phyloP scores from a whole-genome alignment of 2,797 vertebrate genomes.

The Gadopsis marmoratus region DNA sequence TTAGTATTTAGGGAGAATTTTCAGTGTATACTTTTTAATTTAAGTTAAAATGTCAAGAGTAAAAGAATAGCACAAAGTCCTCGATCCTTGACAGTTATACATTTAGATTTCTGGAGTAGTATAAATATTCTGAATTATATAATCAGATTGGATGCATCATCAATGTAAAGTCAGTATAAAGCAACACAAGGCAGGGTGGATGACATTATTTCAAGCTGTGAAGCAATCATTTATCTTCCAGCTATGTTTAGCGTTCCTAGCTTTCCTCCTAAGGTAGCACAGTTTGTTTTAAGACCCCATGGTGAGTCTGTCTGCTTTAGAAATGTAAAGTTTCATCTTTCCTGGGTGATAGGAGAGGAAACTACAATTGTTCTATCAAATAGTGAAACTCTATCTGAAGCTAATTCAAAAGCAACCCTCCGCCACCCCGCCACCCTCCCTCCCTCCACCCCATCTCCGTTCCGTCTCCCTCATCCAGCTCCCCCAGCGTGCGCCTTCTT shows the following conservation, averaged over 20 bases:
- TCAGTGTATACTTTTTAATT: slow-evolving; percentile 32
- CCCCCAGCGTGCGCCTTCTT: slow-evolving; percentile 62
- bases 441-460: background rate
- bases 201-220: slow-evolving; percentile 42
- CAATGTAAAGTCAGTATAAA: slow-evolving; percentile 23
- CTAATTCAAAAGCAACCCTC: slow-evolving; percentile 68
- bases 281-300: slow-evolving; percentile 50
- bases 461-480: slow-evolving; percentile 54
- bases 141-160: slow-evolving; percentile 16
- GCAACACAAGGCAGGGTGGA: slow-evolving; percentile 25
- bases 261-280: slow-evolving; percentile 36
- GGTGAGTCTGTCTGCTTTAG: slow-evolving; percentile 57
- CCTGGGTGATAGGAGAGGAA: slow-evolving; percentile 48
- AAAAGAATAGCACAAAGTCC: background rate
- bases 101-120: background rate
- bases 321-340: slow-evolving; percentile 67
- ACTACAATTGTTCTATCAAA: slow-evolving; percentile 57
- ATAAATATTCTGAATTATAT: slow-evolving; percentile 4
- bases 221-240: slow-evolving; percentile 49
- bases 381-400: slow-evolving; percentile 49
- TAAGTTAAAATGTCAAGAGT: slow-evolving; percentile 32
- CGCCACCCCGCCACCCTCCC: slow-evolving; percentile 1
- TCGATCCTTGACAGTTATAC: background rate
- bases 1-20: slow-evolving; percentile 54
- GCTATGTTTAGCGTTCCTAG: slow-evolving; percentile 43